Evolutionary conservation across 1,140 invertebrate genomes (phyloP), one percentile per base, ranked within the genome.

Genomic region (Ceratoteleas bidentatus): DNA sequence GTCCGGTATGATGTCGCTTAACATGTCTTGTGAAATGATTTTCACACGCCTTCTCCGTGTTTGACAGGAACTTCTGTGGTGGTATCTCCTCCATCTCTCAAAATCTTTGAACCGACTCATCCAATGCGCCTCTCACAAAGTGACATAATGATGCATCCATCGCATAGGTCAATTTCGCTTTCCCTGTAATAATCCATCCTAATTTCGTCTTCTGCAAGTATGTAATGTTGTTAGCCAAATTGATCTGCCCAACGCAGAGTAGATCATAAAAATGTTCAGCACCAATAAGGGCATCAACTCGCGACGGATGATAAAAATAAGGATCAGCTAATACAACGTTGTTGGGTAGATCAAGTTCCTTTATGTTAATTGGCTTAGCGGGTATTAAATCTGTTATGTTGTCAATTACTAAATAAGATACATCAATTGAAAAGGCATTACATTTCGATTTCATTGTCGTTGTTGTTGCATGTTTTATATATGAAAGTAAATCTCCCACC

Each of bases 191-290:
- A 9, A 65, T 16, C 60, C 70, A 73, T 0, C 70, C 60, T 40
- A 73, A 34, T 15, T 15, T 56, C 9, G 60, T 73, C 16, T 64
- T 65, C 54, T 78, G 38, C 16, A 62, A 74, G 56, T 47, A 52
- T 38, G 32, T 16, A 11, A 16, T 62, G 38, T 52, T 58, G 66
- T 49, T 62, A 11, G 7, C 36, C 8, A 60, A 60, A 24, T 47
- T 77, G 43, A 34, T 10, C 13, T 15, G 72, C 36, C 33, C 54
- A 38, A 65, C 47, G 13, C 57, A 45, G 13, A 68, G 11, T 38
- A 68, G 10, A 16, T 68, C 38, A 15, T 68, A 76, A 61, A 76
- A 76, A 0, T 53, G 4, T 61, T 61, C 56, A n/a, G 64, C 54
- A 16, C 62, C 62, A 45, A 76, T 36, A 9, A 75, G 15, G 0